Base-by-base conservation (phyloP, 2,113 vertebrate genomes). In the Laterallus jamaicensis region DNA sequence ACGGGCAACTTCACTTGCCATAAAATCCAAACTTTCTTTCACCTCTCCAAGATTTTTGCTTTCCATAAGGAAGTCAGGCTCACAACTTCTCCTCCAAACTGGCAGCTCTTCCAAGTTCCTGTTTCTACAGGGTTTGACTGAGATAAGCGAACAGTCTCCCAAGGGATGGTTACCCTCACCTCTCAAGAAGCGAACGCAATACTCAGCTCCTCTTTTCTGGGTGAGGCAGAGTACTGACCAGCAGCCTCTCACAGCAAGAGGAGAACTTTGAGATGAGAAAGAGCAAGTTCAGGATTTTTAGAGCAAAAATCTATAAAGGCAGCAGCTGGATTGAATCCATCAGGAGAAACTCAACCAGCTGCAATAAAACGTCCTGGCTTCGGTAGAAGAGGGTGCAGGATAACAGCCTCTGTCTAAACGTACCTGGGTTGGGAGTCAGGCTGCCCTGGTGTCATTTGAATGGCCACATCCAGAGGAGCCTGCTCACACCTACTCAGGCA, bases 1-100 rank as follows among this genome's bases (percentile, higher is more conserved):
- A 94, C 86, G 88, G 68, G 76, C 94, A 83, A 47, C 28, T 11
- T 90, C 80, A 50, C 50, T 71, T 85, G 75, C 88, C 78, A 87
- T 75, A 67, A 84, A 88, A 84, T 71, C 32, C 76, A 88, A 93
- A 75, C 71, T 90, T 86, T 60, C 59, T 79, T 81, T 83, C 77
- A 83, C 25, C 86, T 7, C 67, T 87, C 62, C 54, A 62, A 76
- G 69, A 81, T 78, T 84, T 81, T 28, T 39, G 82, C 39, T 79
- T 93, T 74, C 92, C 0, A 0, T 78, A 93, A 90, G 79, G 64
- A 78, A 92, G 76, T 5, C 60, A 69, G 88, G 76, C 76, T 94
- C 73, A 74, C 63, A 90, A 59, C 60, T 92, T 44, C 85, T 86
- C 29, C 78, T 68, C 32, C 56, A 78, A 91, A 55, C 7, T 39